Evolutionary conservation across 1,140 invertebrate species (phyloP), one percentile per base, ranked within the genome.

Genomic region (Vanessa atalanta): DNA sequence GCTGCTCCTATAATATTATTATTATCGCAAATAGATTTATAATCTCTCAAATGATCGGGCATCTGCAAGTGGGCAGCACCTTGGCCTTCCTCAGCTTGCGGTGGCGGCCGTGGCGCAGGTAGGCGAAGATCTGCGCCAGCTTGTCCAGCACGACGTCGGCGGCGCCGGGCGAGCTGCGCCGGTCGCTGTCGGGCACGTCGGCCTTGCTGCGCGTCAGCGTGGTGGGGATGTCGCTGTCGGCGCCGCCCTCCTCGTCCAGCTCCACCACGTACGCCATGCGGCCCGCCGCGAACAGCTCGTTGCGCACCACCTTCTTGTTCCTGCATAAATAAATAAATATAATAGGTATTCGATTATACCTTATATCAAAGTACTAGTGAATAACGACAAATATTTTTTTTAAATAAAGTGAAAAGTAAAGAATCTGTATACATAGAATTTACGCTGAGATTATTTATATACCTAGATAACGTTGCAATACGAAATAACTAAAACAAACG

Each of bases 261-360:
- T 99, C 99, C 65, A 99, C 97, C 3, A 99, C 96, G 88, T 99
- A 99, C 0, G 99, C 99, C 98, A 99, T 99, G 15, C 99, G 94
- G 0, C 98, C 97, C 0, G 98, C 97, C 6, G 97, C 95, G 93
- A 99, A 99, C n/a, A 99, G 87, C 82, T 99, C 98, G 89, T 99
- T 99, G 55, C 97, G 94, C 53, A 97, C 95, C 61, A 97, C 94
- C 70, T 95, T 95, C 77, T 96, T 95, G 0, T 94, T 95, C 75
- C 95, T 95, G 73, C 3, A n/a, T 20, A 20, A 20, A 20, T 1
- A 20, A 20, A 20, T 20, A 20, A 20, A 20, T 20, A 20, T 20
- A 20, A 20, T 20, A 20, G 20, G 20, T 20, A 20, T 20, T 31
- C 26, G 26, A 31, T 31, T 31, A 31, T 31, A 31, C 6, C 26